phyloP scores from a whole-genome alignment of 2,113 vertebrate species.

The Rhinolophus sinicus region DNA sequence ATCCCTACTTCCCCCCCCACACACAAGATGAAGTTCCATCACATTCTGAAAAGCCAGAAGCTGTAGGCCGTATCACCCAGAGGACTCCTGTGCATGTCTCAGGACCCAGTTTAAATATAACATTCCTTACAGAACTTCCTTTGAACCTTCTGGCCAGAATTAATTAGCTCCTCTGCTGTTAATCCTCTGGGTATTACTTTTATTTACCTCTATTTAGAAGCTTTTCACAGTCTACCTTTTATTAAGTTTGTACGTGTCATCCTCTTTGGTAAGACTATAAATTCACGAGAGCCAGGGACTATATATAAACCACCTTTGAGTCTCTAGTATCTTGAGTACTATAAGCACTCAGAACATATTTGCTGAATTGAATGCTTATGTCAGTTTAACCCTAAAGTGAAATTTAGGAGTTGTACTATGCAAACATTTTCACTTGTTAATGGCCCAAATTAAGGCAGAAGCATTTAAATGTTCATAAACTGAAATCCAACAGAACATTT shows the following conservation, averaged over 20 bases:
- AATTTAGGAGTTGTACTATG: not conserved
- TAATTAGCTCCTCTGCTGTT: not conserved
- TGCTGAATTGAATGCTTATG: not conserved
- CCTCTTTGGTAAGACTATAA: not conserved
- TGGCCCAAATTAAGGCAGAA: not conserved
- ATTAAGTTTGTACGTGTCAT: not conserved
- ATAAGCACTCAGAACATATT: not conserved
- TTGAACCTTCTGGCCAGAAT: not conserved
- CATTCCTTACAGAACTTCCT: not conserved
- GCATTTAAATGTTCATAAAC: constrained; percentile 3
- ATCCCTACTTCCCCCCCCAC: not conserved
- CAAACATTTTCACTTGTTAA: constrained; percentile 29
- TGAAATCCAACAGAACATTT: not conserved
- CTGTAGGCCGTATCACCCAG: not conserved
- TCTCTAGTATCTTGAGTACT: not conserved
- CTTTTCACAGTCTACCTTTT: not conserved
- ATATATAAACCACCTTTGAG: not conserved
- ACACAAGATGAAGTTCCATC: not conserved
- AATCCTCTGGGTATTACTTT: too few relatives aligned
- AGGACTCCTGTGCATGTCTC: not conserved
- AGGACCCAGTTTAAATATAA: not conserved
- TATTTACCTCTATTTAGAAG: not conserved
- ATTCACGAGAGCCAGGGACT: not conserved
- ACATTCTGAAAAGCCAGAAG: not conserved
- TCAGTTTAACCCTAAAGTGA: not conserved